Percentiles rank a stretch among this genome's conserved stretches.
Evolutionary conservation across 2,888 invertebrate genomes (phyloP).

Genomic region (Tricholauxania praeusta): DNA sequence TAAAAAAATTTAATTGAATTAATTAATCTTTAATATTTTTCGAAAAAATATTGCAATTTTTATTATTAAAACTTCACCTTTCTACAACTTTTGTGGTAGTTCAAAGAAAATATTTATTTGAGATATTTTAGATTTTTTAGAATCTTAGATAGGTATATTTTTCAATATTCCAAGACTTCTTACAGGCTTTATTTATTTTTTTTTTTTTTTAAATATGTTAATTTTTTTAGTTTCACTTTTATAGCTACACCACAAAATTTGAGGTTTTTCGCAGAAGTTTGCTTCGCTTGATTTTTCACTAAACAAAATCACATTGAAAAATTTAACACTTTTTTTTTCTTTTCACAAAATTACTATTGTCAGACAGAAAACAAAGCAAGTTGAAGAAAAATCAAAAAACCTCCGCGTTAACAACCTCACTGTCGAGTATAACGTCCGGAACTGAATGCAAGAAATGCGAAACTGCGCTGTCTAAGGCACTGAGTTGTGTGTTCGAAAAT

Average conservation of each 20-base stretch:
- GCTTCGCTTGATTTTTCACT: background rate
- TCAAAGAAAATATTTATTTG: background rate
- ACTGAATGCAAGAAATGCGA: constrained; percentile 49
- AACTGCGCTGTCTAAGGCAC: background rate
- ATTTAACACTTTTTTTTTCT: constrained; percentile 13
- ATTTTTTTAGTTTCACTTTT: background rate
- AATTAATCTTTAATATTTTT: constrained; percentile 4
- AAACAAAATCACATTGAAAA: constrained; percentile 1
- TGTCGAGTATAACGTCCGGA: constrained; percentile 52
- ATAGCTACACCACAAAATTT: background rate
- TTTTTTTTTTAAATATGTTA: constrained; percentile 10
- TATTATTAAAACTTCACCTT: constrained; percentile 12
- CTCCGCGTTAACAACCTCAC: constrained; percentile 48
- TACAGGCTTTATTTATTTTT: background rate
- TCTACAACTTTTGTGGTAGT: background rate
- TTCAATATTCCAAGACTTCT: constrained; percentile 32
- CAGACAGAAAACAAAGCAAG: constrained; percentile 22
- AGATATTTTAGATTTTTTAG: constrained; percentile 21
- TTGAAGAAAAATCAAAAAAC: constrained; percentile 42
- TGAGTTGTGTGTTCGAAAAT: constrained; percentile 17
- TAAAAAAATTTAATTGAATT: background rate
- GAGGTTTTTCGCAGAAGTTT: constrained; percentile 24
- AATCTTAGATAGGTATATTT: constrained; percentile 36
- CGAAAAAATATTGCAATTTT: constrained; percentile 5
- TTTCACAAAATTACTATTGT: background rate